These are phyloP conservation scores for Eucera pruinosa DNA, from an alignment of 2,888 invertebrate species.

Conservation along the genomic window DNA sequence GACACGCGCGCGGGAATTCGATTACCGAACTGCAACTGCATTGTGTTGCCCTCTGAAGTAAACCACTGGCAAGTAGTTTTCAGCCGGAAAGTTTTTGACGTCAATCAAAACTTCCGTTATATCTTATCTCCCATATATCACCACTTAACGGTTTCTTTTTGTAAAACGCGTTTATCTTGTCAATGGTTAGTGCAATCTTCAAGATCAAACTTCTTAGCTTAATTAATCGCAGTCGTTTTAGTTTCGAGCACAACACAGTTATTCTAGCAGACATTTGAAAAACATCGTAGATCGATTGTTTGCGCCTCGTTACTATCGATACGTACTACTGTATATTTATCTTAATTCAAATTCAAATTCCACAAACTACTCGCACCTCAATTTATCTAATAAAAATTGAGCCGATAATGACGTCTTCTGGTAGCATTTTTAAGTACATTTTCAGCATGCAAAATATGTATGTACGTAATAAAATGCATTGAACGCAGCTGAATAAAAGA, in stretches of 20 bases:
- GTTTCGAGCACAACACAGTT: too few species aligned
- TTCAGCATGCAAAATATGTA: too few species aligned
- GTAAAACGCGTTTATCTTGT: neutral
- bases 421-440: too few species aligned
- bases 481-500: too few species aligned
- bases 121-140: constrained; percentile 27
- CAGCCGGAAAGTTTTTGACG: constrained; percentile 17
- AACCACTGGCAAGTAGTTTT: constrained; percentile 30
- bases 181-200: neutral
- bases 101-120: constrained; percentile 23
- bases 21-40: constrained; percentile 1
- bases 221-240: too few species aligned
- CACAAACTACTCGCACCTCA: too few species aligned
- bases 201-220: neutral
- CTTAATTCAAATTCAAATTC: neutral
- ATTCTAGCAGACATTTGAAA: too few species aligned
- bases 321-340: neutral
- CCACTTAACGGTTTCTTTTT: neutral
- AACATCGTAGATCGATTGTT: neutral
- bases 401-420: too few species aligned
- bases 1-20: neutral
- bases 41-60: constrained; percentile 45
- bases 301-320: neutral
- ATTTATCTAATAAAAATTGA: too few species aligned
- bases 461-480: too few species aligned